phyloP scores from a whole-genome alignment of 2,113 vertebrate species.

The Noctilio leporinus region DNA sequence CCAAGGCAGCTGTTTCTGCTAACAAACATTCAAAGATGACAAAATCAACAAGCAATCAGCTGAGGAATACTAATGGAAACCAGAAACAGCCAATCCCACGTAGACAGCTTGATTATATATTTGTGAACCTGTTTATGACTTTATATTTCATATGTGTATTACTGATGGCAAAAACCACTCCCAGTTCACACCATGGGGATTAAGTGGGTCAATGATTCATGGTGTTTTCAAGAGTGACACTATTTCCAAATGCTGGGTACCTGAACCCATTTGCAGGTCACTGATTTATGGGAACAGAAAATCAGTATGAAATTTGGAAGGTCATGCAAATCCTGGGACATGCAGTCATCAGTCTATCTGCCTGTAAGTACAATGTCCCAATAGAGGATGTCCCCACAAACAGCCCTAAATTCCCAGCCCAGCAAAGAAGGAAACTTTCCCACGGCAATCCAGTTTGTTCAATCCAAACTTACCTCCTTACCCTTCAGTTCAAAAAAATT shows the following conservation, averaged over 20 bases:
- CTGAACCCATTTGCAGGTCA: not conserved
- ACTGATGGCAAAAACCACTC: conserved; percentile 15
- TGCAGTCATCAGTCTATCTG: not conserved
- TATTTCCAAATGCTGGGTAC: not conserved
- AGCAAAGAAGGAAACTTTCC: not conserved
- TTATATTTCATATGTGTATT: not conserved
- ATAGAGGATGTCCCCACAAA: not conserved
- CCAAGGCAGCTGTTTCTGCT: not conserved
- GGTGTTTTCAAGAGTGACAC: not conserved
- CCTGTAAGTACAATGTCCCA: not conserved
- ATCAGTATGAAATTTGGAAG: not conserved
- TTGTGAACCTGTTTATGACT: conserved; percentile 7
- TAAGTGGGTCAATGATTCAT: not conserved
- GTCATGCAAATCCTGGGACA: not conserved
- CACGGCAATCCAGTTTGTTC: not conserved
- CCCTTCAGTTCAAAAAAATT: not conserved
- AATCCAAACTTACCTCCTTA: not conserved
- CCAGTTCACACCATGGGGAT: not conserved
- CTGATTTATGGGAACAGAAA: not conserved
- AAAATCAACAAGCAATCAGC: not conserved
- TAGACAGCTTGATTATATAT: conserved; percentile 7
- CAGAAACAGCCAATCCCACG: not conserved
- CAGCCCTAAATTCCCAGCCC: not conserved
- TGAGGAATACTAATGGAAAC: not conserved
- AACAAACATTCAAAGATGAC: not conserved